phyloP scores from a whole-genome alignment of 2,113 vertebrate species.

The Protomyctophum bolini region DNA sequence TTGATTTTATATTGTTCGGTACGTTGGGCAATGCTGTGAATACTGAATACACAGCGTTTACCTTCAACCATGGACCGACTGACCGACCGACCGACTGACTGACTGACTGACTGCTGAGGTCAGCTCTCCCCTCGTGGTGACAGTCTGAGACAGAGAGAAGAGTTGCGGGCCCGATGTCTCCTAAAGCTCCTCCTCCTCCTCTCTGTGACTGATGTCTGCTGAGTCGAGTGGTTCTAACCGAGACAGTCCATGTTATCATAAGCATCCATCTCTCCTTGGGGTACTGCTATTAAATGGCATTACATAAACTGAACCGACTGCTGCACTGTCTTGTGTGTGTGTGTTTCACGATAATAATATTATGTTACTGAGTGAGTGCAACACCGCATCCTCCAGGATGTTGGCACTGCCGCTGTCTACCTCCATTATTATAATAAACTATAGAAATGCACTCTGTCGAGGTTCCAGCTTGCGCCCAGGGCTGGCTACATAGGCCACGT shows the following conservation, averaged over 20 bases:
- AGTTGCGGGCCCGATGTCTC: conserved; percentile 53
- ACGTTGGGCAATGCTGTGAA: conserved; percentile 71
- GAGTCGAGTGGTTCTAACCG: conserved; percentile 64
- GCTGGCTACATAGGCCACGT: too few species aligned
- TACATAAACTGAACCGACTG: conserved; percentile 62
- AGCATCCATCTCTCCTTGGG: conserved; percentile 67
- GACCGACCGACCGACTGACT: conserved; percentile 66
- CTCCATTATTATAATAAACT: too few species aligned
- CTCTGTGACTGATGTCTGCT: conserved; percentile 67
- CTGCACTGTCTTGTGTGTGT: conserved; percentile 46
- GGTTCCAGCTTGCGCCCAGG: too few species aligned
- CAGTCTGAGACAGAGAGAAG: conserved; percentile 47
- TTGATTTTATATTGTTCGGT: conserved; percentile 34
- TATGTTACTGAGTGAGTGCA: too few species aligned
- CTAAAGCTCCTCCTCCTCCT: conserved; percentile 60
- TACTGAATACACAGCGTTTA: conserved; percentile 73
- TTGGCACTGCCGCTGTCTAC: too few species aligned
- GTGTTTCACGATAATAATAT: too few species aligned
- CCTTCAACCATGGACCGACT: background rate
- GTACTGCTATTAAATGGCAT: conserved; percentile 79
- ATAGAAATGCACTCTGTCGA: too few species aligned
- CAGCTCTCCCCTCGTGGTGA: conserved; percentile 60
- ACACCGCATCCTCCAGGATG: too few species aligned
- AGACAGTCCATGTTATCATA: conserved; percentile 71
- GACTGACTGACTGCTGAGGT: conserved; percentile 59